These are phyloP conservation scores for Drosophila aff. DNA, from an alignment of 1,140 invertebrate genomes.

Conservation along the genomic window DNA sequence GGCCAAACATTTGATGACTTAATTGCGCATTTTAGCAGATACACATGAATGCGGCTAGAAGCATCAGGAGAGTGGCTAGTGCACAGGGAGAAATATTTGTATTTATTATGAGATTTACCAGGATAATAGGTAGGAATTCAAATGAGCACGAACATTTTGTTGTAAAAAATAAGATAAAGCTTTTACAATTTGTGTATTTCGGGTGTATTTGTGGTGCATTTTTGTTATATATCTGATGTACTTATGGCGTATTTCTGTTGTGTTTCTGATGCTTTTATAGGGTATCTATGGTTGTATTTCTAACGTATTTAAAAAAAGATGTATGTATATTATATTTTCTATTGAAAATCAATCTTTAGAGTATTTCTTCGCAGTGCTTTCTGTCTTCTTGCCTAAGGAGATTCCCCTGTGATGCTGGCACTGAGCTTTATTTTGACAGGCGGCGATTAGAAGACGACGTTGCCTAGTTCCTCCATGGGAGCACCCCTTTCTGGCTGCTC, in stretches of 20 bases:
- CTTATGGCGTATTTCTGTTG: too few relatives aligned
- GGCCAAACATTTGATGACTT: constrained; percentile 76
- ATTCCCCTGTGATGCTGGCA: constrained; percentile 31
- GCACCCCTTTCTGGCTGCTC: background rate
- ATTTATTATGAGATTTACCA: background rate
- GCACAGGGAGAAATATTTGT: constrained; percentile 24
- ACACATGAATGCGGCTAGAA: constrained; percentile 48
- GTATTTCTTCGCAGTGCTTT: background rate
- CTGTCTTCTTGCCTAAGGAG: constrained; percentile 12
- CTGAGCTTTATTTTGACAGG: constrained; percentile 74
- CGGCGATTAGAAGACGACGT: constrained; percentile 64
- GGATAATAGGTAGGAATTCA: background rate
- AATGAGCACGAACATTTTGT: background rate
- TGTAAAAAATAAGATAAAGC: background rate
- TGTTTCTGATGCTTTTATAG: too few relatives aligned
- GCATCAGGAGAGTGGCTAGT: constrained; percentile 10
- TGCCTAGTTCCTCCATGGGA: constrained; percentile 7
- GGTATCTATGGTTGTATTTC: too few relatives aligned
- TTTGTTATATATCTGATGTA: too few relatives aligned
- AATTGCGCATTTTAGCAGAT: constrained; percentile 79
- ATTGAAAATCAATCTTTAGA: background rate
- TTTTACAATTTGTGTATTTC: too few relatives aligned
- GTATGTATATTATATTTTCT: background rate
- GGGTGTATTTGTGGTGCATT: too few relatives aligned
- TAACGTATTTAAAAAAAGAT: background rate